phyloP scores from a whole-genome alignment of 2,888 invertebrate species.

The Andrena fulva region DNA sequence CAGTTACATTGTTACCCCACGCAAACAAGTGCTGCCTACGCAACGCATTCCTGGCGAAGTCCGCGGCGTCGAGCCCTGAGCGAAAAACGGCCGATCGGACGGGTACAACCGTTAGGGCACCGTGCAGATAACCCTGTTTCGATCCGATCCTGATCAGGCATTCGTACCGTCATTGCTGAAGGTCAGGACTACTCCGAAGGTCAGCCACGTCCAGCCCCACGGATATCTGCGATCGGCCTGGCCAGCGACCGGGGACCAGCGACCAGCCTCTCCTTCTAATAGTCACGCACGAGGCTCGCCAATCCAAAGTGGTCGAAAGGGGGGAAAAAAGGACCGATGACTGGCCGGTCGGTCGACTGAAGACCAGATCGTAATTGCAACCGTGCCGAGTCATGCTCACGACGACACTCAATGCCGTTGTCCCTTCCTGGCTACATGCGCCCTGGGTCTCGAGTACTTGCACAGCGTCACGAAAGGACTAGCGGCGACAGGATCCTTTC shows the following conservation, averaged over 20 bases:
- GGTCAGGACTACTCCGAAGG: constrained; percentile 59
- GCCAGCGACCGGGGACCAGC: constrained; percentile 21
- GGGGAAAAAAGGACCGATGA: constrained; percentile 48
- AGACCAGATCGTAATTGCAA: constrained; percentile 71
- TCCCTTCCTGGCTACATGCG: constrained; percentile 50
- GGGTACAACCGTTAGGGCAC: constrained; percentile 57
- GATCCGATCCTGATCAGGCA: constrained; percentile 43
- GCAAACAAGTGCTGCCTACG: constrained; percentile 49
- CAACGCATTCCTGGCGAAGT: constrained; percentile 35
- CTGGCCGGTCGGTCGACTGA: constrained; percentile 47
- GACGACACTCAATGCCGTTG: constrained; percentile 67
- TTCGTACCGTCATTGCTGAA: constrained; percentile 47
- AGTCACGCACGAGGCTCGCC: constrained; percentile 62
- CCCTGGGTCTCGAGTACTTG: constrained; percentile 25
- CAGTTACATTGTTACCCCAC: constrained; percentile 43
- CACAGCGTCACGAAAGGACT: constrained; percentile 26
- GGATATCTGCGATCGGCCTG: constrained; percentile 40
- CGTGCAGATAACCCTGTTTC: constrained; percentile 52
- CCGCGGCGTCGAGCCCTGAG: not conserved
- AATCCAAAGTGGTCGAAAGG: constrained; percentile 44
- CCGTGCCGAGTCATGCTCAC: constrained; percentile 67
- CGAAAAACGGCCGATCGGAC: not conserved
- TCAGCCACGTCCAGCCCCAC: constrained; percentile 46
- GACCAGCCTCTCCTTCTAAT: constrained; percentile 22
- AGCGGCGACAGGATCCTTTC: not conserved